phyloP scores from a whole-genome alignment of 2,888 invertebrate genomes.

The Euspilapteryx auroguttella region DNA sequence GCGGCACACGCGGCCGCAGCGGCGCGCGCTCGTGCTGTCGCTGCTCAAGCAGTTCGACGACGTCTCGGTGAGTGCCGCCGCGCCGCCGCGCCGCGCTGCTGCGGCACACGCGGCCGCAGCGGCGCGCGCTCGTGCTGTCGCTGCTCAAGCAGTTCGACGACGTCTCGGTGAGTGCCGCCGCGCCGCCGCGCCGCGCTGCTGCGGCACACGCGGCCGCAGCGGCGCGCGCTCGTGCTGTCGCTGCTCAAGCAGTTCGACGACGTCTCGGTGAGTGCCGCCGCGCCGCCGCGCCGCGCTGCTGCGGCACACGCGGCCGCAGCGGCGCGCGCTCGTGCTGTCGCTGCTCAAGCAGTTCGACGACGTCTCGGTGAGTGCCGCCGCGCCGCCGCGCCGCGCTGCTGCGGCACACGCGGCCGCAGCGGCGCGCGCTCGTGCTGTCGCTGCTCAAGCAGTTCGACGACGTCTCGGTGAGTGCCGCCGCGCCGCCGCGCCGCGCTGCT shows the following conservation, averaged over 20 bases:
- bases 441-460: constrained; percentile 96
- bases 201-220: constrained; percentile 88
- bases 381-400: no score
- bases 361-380: constrained; percentile 4
- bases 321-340: constrained; percentile 88
- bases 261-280: constrained; percentile 68
- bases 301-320: constrained; percentile 88
- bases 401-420: constrained; percentile 88
- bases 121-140: constrained; percentile 88
- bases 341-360: constrained; percentile 96
- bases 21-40: constrained; percentile 88
- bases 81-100: no score
- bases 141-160: constrained; percentile 96
- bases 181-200: no score
- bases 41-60: constrained; percentile 96
- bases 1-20: constrained; percentile 88
- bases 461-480: constrained; percentile 4
- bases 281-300: no score
- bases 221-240: constrained; percentile 88
- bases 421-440: constrained; percentile 88
- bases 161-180: constrained; percentile 68
- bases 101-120: constrained; percentile 88
- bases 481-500: no score
- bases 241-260: constrained; percentile 96
- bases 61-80: constrained; percentile 68